Evolutionary conservation across 2,888 invertebrate species (phyloP), one percentile per base, ranked within the genome.

Genomic region (Corbicula japonica): DNA sequence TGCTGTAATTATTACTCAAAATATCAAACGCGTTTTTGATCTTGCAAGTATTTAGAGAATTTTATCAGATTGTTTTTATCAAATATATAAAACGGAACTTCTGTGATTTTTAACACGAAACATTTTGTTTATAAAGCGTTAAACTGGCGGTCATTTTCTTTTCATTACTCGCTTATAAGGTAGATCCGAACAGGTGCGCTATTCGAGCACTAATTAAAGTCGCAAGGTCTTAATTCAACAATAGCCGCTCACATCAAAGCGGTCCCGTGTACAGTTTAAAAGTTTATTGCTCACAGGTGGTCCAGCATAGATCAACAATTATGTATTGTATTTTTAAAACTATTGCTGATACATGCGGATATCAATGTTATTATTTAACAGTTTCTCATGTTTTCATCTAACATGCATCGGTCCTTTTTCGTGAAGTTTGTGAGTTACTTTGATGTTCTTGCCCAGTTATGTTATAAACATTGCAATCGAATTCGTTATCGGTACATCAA

Each of bases 401-500:
- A n/a, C 61, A 34, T 30, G 61, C 41, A 41, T 62, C 30, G 21
- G 44, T 58, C 38, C 28, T 62, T 30, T 71, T 71, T 61, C 28
- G 38, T 35, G 52, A 48, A 71, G 50, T 30, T 71, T 46, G 60
- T 61, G 35, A 71, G 62, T 28, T 34, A 61, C 28, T 48, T 50
- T 50, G 52, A 34, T 52, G 52, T 61, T 52, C 61, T 71, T 60
- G 61, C 41, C 61, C 56, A 26, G 28, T 30, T 35, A 58, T 61
- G 75, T 68, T 65, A 69, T 75, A 75, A 75, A 75, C 62, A 54
- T 56, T 44, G 62, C 58, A 61, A 54, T 68, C 68, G 61, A 32
- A 68, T 68, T 75, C 75, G 62, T 68, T 75, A 75, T 75, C 75
- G 68, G 75, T 28, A 75, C 66, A 75, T 75, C 75, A 75, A 75